Percentiles rank a stretch among this genome's conserved stretches.
Conservation (phyloP, 2,888 invertebrate species). For the Nephrotoma appendiculata region DNA sequence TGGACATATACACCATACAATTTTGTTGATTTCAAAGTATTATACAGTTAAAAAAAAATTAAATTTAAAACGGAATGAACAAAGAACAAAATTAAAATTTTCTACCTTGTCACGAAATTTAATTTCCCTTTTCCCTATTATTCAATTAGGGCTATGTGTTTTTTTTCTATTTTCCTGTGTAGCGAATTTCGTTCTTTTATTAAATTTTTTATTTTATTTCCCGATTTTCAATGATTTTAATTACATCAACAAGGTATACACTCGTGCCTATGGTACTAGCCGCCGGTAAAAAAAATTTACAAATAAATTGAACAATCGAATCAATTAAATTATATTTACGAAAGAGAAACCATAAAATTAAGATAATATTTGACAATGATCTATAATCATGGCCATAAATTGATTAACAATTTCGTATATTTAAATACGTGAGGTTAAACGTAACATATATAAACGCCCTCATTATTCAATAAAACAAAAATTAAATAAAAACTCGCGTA, state of each 20-base stretch:
- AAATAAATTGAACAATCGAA: background rate
- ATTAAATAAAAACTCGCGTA: background rate
- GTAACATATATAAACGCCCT: background rate
- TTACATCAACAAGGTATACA: background rate
- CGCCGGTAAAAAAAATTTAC: background rate
- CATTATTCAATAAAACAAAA: background rate
- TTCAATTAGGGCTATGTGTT: background rate
- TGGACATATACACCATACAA: background rate
- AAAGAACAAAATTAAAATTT: background rate
- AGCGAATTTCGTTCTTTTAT: background rate
- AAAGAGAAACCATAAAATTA: background rate
- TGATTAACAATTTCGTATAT: background rate
- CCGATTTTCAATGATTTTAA: background rate
- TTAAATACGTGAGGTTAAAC: background rate
- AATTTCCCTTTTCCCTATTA: background rate
- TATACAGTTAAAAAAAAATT: background rate
- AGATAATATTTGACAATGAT: background rate
- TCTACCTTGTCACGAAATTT: background rate
- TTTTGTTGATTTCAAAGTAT: background rate
- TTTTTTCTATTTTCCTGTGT: background rate
- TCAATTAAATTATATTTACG: background rate
- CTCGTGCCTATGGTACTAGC: too few species aligned
- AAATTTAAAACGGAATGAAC: background rate
- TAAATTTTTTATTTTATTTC: background rate
- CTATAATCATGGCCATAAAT: background rate